Conservation (phyloP, 2,888 invertebrate species). For the Drosophila mayaguana region DNA sequence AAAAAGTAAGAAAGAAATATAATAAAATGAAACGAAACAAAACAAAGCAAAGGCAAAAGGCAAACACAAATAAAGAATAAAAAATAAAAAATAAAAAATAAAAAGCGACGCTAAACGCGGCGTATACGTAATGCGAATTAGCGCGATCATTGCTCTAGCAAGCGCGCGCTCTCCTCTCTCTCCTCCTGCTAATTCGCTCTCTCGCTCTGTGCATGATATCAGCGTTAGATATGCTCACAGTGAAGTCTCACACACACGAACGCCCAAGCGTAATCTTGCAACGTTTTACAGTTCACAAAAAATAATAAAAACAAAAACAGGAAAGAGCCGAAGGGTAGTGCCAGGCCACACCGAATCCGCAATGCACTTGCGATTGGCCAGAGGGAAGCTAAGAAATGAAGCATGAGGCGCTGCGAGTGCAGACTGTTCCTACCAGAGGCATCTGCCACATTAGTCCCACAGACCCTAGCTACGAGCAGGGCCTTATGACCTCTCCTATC, state of each 20-base stretch:
- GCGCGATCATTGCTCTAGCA: conserved; percentile 14
- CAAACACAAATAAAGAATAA: conserved; percentile 39
- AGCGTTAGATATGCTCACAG: conserved; percentile 22
- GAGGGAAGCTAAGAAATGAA: too few species aligned
- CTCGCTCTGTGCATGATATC: conserved; percentile 7
- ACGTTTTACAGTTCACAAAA: neutral
- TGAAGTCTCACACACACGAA: conserved; percentile 10
- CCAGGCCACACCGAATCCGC: neutral
- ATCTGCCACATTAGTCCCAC: too few species aligned
- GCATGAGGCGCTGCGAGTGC: too few species aligned
- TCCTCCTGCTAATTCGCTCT: neutral
- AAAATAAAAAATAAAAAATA: conserved; percentile 34
- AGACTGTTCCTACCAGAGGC: too few species aligned
- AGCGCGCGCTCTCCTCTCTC: neutral
- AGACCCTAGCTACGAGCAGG: too few species aligned
- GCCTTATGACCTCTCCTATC: too few species aligned
- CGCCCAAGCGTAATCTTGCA: conserved; percentile 6
- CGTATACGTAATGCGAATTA: conserved; percentile 60
- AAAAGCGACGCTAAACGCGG: conserved; percentile 42
- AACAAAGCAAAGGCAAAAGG: conserved; percentile 26
- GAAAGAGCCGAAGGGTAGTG: neutral
- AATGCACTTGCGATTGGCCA: neutral
- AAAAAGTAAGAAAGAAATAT: neutral
- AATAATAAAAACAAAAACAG: neutral
- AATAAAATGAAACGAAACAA: neutral